Evolutionary conservation across 2,888 invertebrate species (phyloP), one percentile per base, ranked within the genome.

Genomic region (Cheilosia variabilis): DNA sequence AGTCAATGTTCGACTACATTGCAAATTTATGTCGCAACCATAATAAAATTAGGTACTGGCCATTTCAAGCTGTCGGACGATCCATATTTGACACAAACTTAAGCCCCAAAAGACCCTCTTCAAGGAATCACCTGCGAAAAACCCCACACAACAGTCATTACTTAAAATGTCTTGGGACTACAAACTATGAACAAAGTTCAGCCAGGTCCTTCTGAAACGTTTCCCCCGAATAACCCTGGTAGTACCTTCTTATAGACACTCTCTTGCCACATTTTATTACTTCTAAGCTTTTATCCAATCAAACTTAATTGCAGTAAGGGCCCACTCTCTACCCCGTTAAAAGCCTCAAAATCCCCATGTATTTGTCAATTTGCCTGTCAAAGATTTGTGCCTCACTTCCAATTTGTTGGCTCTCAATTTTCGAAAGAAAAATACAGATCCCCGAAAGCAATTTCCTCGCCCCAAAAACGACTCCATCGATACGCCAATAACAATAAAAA

Each of bases 401-500:
- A 75, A 76, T 57, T 58, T 47, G 13, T 68, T 31, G 22, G 43
- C 73, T 65, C 65, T 75, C 69, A 75, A 79, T 79, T 84, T 84
- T 58, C 55, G 50, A 60, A 37, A n/a, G 15, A 17, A 5, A 27
- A 58, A 6, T 24, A 41, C 9, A 2, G 9, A n/a, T 17, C 27
- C 27, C 65, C 22, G 22, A 69, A 73, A 75, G 58, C 77, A 82
- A 77, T 82, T 82, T 66, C 47, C 71, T 71, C 27, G 31, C n/a
- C 52, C 68, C 27, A 65, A 68, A 58, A 57, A 71, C 47, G 43
- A 75, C 73, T 75, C 58, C 71, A 65, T 75, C 68, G 83, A 75
- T 84, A 84, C 65, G 69, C 80, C 80, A 84, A 84, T 84, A 79
- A 76, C 66, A 84, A 71, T 80, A 84, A 22, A 22, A 80, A 80